Evolutionary conservation across 2,888 invertebrate genomes (phyloP), one percentile per base, ranked within the genome.

Genomic region (Steinernema scapterisci): DNA sequence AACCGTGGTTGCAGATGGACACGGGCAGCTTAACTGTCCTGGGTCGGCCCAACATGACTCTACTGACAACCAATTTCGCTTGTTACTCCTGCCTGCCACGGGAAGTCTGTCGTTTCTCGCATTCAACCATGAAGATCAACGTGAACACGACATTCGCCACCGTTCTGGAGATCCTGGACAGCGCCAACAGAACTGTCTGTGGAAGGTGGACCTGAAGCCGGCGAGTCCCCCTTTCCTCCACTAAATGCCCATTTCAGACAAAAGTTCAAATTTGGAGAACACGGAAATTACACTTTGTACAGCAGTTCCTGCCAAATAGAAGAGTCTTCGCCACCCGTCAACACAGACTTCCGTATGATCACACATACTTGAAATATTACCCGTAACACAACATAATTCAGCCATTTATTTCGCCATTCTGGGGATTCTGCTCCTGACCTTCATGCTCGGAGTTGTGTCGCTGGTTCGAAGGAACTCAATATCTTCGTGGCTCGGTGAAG

Each of bases 261-360:
- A 63, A 31, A 63, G 16, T 63, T 63, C 63, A 63, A 27, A 31
- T 63, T 63, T 63, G 63, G 63, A 31, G 63, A 63, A 63, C 63
- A 63, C 31, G 63, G 63, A n/a, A 63, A 63, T 38, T 63, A 63
- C 16, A 63, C 63, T 1, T 3, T 63, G 16, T 31, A 31, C 19
- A 63, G 63, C 16, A 31, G 63, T 25, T 31, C 63, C 7, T 63
- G 63, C 38, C 63, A 25, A 13, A 63, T 63, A 3, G 63, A 63
- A n/a, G 63, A 63, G 25, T 31, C 3, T 5, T 38, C 38, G 6
- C 31, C 63, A 1, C 63, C 63, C 2, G 63, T 63, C 16, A 63
- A 63, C 31, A 63, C 63, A 3, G 63, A 63, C 31, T 38, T 63
- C 16, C 63, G 63, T 63, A 31, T 2, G 31, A 1, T 7, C 3